These are phyloP conservation scores for Brotula barbata DNA, from an alignment of 2,797 vertebrate species.

Conservation along the genomic window DNA sequence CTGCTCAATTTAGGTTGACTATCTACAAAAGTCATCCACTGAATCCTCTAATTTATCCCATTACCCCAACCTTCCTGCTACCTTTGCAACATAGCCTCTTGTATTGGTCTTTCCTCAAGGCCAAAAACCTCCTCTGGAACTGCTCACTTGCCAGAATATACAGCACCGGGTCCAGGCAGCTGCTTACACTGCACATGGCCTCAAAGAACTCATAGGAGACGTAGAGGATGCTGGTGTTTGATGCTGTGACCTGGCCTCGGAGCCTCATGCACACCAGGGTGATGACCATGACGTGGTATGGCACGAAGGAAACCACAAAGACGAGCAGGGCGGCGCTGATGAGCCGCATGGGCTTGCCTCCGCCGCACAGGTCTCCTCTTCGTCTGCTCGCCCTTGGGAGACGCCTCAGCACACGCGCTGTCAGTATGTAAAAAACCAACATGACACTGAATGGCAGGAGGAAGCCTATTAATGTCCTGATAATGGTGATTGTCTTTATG, in stretches of 20 bases:
- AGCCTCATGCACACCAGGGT: slow-evolving; percentile 73
- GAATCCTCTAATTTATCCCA: slow-evolving; percentile 22
- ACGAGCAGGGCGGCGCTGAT: slow-evolving; percentile 77
- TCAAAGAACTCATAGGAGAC: slow-evolving; percentile 77
- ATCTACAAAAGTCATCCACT: neutral
- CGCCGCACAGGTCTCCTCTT: slow-evolving; percentile 41
- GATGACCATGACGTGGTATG: slow-evolving; percentile 79
- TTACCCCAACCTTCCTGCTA: slow-evolving; percentile 55
- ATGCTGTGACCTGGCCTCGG: slow-evolving; percentile 54
- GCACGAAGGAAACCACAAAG: slow-evolving; percentile 79
- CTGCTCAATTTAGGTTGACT: neutral
- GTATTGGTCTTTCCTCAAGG: slow-evolving; percentile 36
- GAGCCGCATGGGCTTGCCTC: slow-evolving; percentile 74
- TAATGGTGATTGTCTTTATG: slow-evolving; percentile 57
- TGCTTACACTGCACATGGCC: slow-evolving; percentile 79
- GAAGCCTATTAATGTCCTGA: slow-evolving; percentile 74
- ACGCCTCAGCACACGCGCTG: slow-evolving; percentile 65
- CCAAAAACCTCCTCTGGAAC: slow-evolving; percentile 69
- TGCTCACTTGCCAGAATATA: slow-evolving; percentile 81
- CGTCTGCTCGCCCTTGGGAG: slow-evolving; percentile 25
- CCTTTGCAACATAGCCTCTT: slow-evolving; percentile 57
- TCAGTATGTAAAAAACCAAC: slow-evolving; percentile 74
- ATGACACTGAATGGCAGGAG: slow-evolving; percentile 75
- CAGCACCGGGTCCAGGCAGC: slow-evolving; percentile 82
- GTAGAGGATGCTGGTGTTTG: slow-evolving; percentile 61